Evolutionary conservation across 2,113 vertebrate genomes (phyloP), one percentile per base, ranked within the genome.

Genomic region (Boulengerochromis microlepis): DNA sequence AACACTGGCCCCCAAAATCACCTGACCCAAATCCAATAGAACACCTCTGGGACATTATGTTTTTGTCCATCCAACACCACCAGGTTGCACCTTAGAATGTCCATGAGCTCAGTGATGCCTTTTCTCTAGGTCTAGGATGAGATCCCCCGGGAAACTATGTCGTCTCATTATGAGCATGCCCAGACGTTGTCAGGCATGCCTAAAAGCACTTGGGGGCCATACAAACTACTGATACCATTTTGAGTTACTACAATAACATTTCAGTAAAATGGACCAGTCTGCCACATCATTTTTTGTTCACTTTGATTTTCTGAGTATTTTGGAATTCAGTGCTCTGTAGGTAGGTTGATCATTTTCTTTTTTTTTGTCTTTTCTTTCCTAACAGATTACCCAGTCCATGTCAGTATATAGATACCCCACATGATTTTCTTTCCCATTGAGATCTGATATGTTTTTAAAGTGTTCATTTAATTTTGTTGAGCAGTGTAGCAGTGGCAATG

Each of bases 381-480:
- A 69, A 40, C 64, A 69, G 19, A 69, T 40, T 4, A 69, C 19
- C 1, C 11, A 0, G 64, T 40, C 19, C 33, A 6, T 69, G 7
- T 69, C 35, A 22, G 11, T 1, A 40, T 40, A 69, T 40, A 22
- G 33, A 40, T 40, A 69, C 19, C 19, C 33, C 19, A 22, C 33
- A 22, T 69, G 33, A 40, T 69, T 69, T 69, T 69, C 10, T 69
- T 40, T 69, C 0, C 64, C 35, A 24, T 4, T 69, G 35, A 69
- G 19, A 69, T 69, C 0, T 0, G 7, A 0, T 69, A 24, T 69
- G 12, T 69, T 69, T n/a, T 40, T 38, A 69, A 69, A 15, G 64
- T 69, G 64, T 4, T 69, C 33, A 13, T 69, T 66, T 38, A 22
- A 38, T 69, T 69, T 38, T 69, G 61, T 5, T 38, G 7, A 40